A percentile compares a stretch with the other conserved stretches of the same genome.
Evolutionary conservation across 1,140 invertebrate genomes (phyloP).

Genomic region (Bombus fervidus): DNA sequence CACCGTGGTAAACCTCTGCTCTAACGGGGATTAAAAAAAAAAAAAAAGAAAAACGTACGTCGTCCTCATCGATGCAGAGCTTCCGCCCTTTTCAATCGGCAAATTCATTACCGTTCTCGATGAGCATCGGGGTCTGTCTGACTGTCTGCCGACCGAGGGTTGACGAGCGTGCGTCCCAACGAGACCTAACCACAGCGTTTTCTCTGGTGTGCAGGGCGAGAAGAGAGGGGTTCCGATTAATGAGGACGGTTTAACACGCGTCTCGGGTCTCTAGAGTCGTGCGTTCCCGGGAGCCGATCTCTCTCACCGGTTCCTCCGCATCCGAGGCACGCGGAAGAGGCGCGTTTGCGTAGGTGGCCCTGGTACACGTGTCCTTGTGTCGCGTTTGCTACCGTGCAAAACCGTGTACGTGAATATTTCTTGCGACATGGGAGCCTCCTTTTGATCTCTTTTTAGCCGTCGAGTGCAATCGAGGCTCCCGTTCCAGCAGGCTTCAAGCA

Average conservation of each 20-base stretch:
- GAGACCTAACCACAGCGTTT: slow-evolving; percentile 26
- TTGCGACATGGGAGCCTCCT: slow-evolving; percentile 60
- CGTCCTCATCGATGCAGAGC: background rate
- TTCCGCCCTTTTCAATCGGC: slow-evolving; percentile 1
- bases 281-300: background rate
- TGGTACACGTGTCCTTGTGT: slow-evolving; percentile 32
- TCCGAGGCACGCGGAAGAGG: background rate
- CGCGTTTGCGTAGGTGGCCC: slow-evolving; percentile 33
- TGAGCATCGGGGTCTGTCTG: slow-evolving; percentile 11
- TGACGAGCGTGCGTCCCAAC: slow-evolving; percentile 12
- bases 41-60: background rate
- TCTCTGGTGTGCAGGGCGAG: background rate
- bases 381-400: slow-evolving; percentile 23
- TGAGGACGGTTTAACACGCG: slow-evolving; percentile 54
- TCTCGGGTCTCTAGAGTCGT: slow-evolving; percentile 13
- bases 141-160: background rate
- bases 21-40: too few relatives aligned
- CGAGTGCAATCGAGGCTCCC: slow-evolving; percentile 61
- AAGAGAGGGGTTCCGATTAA: slow-evolving; percentile 38
- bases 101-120: slow-evolving; percentile 37
- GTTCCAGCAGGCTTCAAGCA: slow-evolving; percentile 47
- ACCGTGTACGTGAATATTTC: slow-evolving; percentile 41
- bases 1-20: background rate
- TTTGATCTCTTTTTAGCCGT: slow-evolving; percentile 73
- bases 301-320: background rate